Evolutionary conservation across 2,113 vertebrate species (phyloP).

Genomic region (Rhinoptilus africanus): DNA sequence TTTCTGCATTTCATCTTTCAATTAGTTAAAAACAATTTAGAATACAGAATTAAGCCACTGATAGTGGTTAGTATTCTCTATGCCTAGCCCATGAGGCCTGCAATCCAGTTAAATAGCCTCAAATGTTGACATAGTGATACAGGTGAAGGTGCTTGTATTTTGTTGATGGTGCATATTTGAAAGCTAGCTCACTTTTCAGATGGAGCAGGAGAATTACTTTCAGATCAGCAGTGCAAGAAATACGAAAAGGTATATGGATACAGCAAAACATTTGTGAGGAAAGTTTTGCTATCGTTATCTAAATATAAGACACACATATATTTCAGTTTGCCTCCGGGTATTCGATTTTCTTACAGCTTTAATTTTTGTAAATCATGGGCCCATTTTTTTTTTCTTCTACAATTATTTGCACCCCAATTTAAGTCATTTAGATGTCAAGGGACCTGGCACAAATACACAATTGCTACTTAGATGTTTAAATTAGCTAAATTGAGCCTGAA

Average conservation of each 20-base stretch:
- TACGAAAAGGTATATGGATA: background rate
- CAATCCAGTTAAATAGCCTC: background rate
- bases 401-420: background rate
- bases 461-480: background rate
- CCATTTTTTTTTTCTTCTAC: background rate
- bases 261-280: background rate
- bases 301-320: background rate
- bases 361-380: background rate
- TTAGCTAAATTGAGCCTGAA: slow-evolving; percentile 31
- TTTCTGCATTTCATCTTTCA: background rate
- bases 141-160: background rate
- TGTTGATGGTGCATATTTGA: background rate
- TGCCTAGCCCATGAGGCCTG: background rate
- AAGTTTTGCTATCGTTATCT: background rate
- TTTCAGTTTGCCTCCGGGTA: background rate
- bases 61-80: background rate
- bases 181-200: background rate
- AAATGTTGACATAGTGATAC: background rate
- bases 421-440: background rate
- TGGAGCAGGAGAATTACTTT: background rate
- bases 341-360: background rate
- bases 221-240: background rate
- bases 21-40: background rate
- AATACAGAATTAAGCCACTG: background rate
- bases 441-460: background rate